These are phyloP conservation scores for Microctonus hyperodae DNA, from an alignment of 2,888 invertebrate genomes.

Conservation along the genomic window DNA sequence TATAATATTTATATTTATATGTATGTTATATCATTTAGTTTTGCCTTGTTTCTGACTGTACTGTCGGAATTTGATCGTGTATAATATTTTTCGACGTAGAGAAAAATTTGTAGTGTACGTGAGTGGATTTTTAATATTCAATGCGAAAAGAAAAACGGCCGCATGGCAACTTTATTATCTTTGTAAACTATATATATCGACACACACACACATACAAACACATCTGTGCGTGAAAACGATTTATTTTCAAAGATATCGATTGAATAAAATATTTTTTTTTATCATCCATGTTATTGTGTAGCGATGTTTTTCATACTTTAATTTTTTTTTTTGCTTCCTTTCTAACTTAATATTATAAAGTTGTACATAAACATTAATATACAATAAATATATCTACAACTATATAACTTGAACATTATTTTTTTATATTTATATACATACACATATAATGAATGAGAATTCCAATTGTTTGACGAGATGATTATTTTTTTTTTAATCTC, in stretches of 20 bases:
- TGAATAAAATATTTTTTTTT: not conserved
- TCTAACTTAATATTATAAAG: no score
- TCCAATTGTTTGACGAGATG: not conserved
- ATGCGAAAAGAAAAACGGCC: conserved; percentile 23
- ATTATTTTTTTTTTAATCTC: not conserved
- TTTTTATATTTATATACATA: no score
- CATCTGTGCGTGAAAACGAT: not conserved
- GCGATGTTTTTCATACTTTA: not conserved
- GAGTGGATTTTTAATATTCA: conserved; percentile 31
- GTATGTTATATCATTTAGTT: not conserved
- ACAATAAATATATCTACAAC: no score
- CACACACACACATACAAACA: not conserved
- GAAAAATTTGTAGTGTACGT: conserved; percentile 29
- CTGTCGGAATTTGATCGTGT: conserved; percentile 20
- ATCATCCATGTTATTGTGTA: not conserved
- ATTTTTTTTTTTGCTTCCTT: not conserved
- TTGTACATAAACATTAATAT: no score
- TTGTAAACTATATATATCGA: not conserved
- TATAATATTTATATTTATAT: not conserved
- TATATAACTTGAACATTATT: no score
- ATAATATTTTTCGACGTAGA: conserved; percentile 19
- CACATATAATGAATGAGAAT: not conserved
- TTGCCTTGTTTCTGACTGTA: conserved; percentile 1
- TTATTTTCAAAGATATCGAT: not conserved
- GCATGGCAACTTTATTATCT: conserved; percentile 29